Evolutionary conservation across 2,888 invertebrate species (phyloP).

Genomic region (Drosophila mimica): DNA sequence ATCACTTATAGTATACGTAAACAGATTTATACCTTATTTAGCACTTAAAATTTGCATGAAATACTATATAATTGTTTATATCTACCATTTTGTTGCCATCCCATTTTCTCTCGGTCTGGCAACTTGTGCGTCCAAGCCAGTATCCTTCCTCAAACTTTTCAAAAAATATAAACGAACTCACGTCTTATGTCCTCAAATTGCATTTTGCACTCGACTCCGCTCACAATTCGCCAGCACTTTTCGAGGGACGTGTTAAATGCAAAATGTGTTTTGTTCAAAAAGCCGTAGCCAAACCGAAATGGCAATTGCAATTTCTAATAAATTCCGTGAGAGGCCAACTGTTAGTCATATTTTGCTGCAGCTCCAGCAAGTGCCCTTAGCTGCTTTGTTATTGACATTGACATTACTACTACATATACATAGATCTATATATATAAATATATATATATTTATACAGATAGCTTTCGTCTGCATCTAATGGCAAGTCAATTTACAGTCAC

Average conservation of each 20-base stretch:
- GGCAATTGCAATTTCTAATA: constrained; percentile 43
- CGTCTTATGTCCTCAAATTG: constrained; percentile 70
- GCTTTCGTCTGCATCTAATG: constrained; percentile 51
- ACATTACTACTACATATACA: constrained; percentile 30
- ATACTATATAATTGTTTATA: not conserved
- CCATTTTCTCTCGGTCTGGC: not conserved
- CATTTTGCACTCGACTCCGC: constrained; percentile 76
- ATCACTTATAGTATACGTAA: not conserved
- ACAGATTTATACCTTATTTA: not conserved
- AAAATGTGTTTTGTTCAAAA: constrained; percentile 59
- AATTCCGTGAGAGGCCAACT: constrained; percentile 44
- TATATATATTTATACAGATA: constrained; percentile 3
- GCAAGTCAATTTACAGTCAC: constrained; percentile 49
- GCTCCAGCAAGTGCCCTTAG: constrained; percentile 16
- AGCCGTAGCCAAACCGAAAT: constrained; percentile 26
- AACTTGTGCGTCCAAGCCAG: constrained; percentile 32
- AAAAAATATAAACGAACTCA: constrained; percentile 73
- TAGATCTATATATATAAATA: not conserved
- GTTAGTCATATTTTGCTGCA: constrained; percentile 54
- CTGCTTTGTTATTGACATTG: constrained; percentile 51
- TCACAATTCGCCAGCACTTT: constrained; percentile 68
- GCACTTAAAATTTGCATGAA: not conserved
- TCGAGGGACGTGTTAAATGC: constrained; percentile 74
- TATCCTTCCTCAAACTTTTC: constrained; percentile 8
- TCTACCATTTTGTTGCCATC: constrained; percentile 11